Evolutionary conservation across 2,888 invertebrate species (phyloP), one percentile per base, ranked within the genome.

Genomic region (Tricholauxania praeusta): DNA sequence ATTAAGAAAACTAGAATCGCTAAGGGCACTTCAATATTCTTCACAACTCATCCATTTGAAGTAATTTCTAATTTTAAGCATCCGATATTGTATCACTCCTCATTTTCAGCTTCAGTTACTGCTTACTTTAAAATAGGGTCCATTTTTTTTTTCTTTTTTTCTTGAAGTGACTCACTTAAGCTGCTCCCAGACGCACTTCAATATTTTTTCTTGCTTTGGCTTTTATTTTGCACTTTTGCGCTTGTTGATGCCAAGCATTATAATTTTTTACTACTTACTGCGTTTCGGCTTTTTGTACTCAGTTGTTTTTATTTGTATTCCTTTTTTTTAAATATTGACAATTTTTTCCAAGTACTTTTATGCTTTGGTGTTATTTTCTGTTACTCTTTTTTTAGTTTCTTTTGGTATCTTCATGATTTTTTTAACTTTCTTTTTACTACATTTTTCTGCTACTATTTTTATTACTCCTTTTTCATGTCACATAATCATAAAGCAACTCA

Each of bases 181-280:
- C 39, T 32, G 52, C 52, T 53, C 53, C 53, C 66, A 66, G 66
- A 52, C 66, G 39, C 66, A 66, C 66, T 66, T 53, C 53, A 66
- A 52, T 39, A 32, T 53, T 66, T 39, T n/a, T 19, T 39, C 10
- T 39, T 39, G 39, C 39, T 10, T 10, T 10, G 10, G 39, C 39
- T 39, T 39, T 39, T 39, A 39, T 39, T 39, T 39, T 39, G 39
- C 39, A 39, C 39, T 39, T 39, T 39, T 39, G 7, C 39, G 39
- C 39, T 39, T 39, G 39, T 39, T 39, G 39, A 39, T 39, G 10
- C 28, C 39, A 39, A 39, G 39, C 10, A 39, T 39, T 39, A 39
- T 39, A 39, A 10, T 39, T 39, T 39, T 39, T 39, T 10, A 39
- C 39, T 39, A 39, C 39, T 39, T 39, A 39, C 39, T 39, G 39